Evolutionary conservation across 2,888 invertebrate species (phyloP).

Genomic region (Phorcus lineatus): DNA sequence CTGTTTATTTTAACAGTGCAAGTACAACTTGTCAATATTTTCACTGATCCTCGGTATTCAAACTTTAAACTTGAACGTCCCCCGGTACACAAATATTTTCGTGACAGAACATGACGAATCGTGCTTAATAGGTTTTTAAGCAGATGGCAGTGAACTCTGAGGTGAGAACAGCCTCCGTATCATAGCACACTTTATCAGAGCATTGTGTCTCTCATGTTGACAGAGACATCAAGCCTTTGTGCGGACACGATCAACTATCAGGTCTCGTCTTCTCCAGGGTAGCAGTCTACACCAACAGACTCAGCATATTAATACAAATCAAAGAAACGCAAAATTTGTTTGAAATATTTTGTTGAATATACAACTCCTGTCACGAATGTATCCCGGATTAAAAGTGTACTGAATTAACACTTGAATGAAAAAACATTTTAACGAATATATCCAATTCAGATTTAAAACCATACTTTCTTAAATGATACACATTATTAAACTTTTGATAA

Average conservation of each 20-base stretch:
- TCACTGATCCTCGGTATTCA: not conserved
- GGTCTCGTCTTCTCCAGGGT: not conserved
- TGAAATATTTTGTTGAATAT: too few relatives aligned
- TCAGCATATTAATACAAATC: too few relatives aligned
- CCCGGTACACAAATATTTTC: not conserved
- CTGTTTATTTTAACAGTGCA: not conserved
- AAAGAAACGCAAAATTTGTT: too few relatives aligned
- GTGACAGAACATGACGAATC: not conserved
- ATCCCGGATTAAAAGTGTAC: too few relatives aligned
- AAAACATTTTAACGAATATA: too few relatives aligned
- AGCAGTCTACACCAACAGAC: too few relatives aligned
- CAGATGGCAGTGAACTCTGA: not conserved
- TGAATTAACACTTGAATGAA: too few relatives aligned
- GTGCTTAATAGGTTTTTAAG: not conserved
- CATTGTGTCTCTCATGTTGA: not conserved
- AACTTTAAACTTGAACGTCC: not conserved
- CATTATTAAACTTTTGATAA: too few relatives aligned
- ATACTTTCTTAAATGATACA: too few relatives aligned
- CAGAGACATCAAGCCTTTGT: not conserved
- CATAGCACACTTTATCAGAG: not conserved
- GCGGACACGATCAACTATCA: not conserved
- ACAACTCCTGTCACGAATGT: too few relatives aligned
- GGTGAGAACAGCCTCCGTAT: not conserved
- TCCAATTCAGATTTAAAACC: too few relatives aligned
- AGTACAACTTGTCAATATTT: slow-evolving; percentile 1